These are phyloP conservation scores for Nipponia nippon DNA, from an alignment of 2,113 vertebrate genomes.

Conservation along the genomic window DNA sequence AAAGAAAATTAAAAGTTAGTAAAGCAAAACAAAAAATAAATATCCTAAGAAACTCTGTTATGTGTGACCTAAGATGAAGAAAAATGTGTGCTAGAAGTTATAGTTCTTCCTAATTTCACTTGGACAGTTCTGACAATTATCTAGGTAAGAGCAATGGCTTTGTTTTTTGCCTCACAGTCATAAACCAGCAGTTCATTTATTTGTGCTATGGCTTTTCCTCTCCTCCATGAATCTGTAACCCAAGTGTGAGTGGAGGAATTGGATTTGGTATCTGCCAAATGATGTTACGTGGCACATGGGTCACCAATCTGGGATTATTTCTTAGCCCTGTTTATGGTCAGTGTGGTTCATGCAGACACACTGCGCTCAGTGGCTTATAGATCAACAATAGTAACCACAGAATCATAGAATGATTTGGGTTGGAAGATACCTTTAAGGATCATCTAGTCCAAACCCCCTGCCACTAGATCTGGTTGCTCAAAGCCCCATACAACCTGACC, in stretches of 20 bases:
- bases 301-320: background rate
- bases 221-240: background rate
- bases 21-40: background rate
- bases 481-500: background rate
- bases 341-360: rapidly evolving
- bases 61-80: background rate
- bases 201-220: background rate
- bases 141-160: background rate
- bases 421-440: background rate
- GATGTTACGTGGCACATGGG: rapidly evolving
- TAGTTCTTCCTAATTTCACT: background rate
- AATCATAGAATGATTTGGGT: background rate
- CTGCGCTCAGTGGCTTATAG: background rate
- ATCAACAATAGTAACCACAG: background rate
- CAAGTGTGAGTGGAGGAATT: background rate
- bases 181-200: background rate
- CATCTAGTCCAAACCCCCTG: background rate
- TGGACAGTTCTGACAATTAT: background rate
- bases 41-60: background rate
- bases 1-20: background rate
- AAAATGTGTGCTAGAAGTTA: background rate
- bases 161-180: background rate
- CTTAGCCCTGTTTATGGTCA: background rate
- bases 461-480: background rate
- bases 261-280: background rate